A percentile compares a stretch with the other conserved stretches of the same genome.
Evolutionary conservation across 1,140 invertebrate genomes (phyloP).

Genomic region (Protaetia brevitarsis): DNA sequence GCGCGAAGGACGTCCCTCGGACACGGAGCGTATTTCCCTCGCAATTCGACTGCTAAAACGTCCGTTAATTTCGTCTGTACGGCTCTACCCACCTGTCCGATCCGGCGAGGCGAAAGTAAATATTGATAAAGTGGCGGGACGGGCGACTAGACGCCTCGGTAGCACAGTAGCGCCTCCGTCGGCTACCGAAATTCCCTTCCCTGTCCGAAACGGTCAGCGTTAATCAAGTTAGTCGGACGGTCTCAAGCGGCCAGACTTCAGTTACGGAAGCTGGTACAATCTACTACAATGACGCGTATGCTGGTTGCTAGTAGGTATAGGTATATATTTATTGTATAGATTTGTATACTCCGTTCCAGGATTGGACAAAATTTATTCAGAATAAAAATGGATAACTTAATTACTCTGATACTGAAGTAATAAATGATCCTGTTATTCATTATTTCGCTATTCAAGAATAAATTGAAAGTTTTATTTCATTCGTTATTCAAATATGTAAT

Average conservation of each 20-base stretch:
- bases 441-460: too few species aligned
- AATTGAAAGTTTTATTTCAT: too few species aligned
- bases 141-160: not conserved
- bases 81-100: conserved; percentile 2
- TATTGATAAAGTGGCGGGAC: not conserved
- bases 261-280: not conserved
- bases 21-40: not conserved
- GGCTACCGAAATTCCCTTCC: conserved; percentile 18
- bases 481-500: too few species aligned
- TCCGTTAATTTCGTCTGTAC: not conserved
- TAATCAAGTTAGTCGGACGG: conserved; percentile 17
- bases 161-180: not conserved
- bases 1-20: not conserved
- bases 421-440: too few species aligned
- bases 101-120: conserved; percentile 3
- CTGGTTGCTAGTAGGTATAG: too few species aligned
- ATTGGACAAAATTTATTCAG: too few species aligned
- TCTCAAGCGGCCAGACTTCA: conserved; percentile 22
- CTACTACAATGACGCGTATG: too few species aligned
- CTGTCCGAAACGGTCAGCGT: conserved; percentile 6
- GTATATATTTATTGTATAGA: too few species aligned
- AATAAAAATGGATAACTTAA: too few species aligned
- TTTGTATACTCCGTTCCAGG: too few species aligned
- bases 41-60: not conserved
- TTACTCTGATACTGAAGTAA: too few species aligned